Base-by-base conservation (phyloP, 2,888 invertebrate genomes). In the Caenorhabditis sp. region DNA sequence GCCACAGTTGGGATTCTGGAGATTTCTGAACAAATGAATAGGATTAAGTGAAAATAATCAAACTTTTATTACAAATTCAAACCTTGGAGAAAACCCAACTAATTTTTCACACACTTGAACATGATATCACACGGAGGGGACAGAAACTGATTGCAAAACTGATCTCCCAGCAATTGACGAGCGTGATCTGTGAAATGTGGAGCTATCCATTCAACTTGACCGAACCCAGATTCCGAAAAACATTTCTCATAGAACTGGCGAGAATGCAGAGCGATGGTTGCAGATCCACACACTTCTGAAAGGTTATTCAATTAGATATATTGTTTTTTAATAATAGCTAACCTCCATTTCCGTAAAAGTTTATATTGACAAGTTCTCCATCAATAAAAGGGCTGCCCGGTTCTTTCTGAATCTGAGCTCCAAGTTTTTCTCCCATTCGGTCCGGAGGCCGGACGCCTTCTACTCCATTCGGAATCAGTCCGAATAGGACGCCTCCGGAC, bases 131-230 rank as follows among this genome's bases (percentile, higher is more conserved):
- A 61, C 6, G 76, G 76, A 1, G 76, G 70, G 32, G 59, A 70
- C 24, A 68, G 27, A 35, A 53, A 76, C 32, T 70, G 63, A 13
- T 39, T 26, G 20, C 76, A 76, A 11, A 76, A 70, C 9, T 58
- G 32, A 2, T 63, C 39, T 0, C 76, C 76, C n/a, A 76, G 53
- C 15, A 70, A 4, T 6, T 58, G 3, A 4, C 30, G 27, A 24
- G 61, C 76, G n/a, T 76, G 46, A 5, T 70, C 59, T 0, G 61
- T 70, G 53, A 76, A 76, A 11, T 58, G 56, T n/a, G 76, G 76
- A 13, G 70, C 20, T 2, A 76, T 76, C 76, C 76, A 76, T 76
- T 70, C 63, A 37, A 76, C 45, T 7, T 26, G 0, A 8, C n/a
- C n/a, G 15, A 76, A 70, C 20, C 70, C 70, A 6, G 76, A 43